These are phyloP conservation scores for Tachysurus fulvidraco DNA, from an alignment of 2,113 vertebrate genomes.

Conservation along the genomic window DNA sequence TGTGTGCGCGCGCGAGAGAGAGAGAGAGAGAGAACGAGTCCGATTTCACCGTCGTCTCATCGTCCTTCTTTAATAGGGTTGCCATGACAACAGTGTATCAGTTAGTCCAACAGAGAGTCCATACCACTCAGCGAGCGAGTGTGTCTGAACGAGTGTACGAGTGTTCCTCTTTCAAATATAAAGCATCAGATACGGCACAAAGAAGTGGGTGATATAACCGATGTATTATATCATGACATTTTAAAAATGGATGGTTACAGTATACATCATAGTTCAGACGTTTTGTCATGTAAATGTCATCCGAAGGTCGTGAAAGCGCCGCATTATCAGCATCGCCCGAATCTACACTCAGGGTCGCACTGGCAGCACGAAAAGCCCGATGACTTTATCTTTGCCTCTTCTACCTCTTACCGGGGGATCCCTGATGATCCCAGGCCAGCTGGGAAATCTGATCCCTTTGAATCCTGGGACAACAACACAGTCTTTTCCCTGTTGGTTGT, in stretches of 20 bases:
- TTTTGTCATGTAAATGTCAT: constrained; percentile 24
- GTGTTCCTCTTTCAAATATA: constrained; percentile 28
- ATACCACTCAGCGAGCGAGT: constrained; percentile 29
- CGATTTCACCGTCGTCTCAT: constrained; percentile 72
- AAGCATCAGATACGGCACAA: constrained; percentile 1
- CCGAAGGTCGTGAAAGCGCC: neutral
- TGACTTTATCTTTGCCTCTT: neutral
- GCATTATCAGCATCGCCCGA: constrained; percentile 9
- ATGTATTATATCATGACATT: constrained; percentile 12
- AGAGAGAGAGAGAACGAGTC: constrained; percentile 60
- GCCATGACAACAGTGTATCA: constrained; percentile 78
- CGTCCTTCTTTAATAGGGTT: constrained; percentile 79
- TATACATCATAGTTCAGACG: neutral
- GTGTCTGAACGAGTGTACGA: constrained; percentile 35
- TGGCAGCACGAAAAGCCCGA: neutral
- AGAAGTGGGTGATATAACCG: constrained; percentile 9
- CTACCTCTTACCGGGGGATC: neutral
- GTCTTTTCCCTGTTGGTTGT: neutral
- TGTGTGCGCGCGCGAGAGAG: constrained; percentile 45
- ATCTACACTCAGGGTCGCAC: neutral
- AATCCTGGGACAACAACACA: neutral
- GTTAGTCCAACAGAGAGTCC: constrained; percentile 60
- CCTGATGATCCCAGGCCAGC: neutral
- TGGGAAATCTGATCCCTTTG: neutral
- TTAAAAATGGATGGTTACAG: neutral